A percentile compares a stretch with the other conserved stretches of the same genome.
Conservation (phyloP, 2,113 vertebrate species). For the Pteropus alecto region DNA sequence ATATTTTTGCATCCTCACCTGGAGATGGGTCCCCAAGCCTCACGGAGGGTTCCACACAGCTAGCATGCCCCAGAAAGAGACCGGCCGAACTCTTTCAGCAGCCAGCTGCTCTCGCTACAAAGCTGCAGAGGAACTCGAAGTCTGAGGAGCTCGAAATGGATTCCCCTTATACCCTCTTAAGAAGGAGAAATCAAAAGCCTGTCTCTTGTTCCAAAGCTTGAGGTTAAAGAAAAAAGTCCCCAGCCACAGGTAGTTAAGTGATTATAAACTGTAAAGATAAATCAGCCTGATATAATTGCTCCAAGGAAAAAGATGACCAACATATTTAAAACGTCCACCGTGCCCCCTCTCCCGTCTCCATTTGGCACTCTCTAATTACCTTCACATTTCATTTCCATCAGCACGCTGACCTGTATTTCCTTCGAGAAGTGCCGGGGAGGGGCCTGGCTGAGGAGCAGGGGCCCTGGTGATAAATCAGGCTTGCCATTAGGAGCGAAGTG, state of each 20-base stretch:
- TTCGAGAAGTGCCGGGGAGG: constrained; percentile 85
- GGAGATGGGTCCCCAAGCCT: not conserved
- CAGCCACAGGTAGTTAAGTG: constrained; percentile 89
- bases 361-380: constrained; percentile 94
- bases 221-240: constrained; percentile 82
- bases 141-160: constrained; percentile 73
- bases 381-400: constrained; percentile 95
- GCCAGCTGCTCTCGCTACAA: constrained; percentile 73
- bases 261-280: constrained; percentile 88
- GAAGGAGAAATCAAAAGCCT: constrained; percentile 75
- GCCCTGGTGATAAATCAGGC: constrained; percentile 91
- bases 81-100: constrained; percentile 44
- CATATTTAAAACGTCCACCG: constrained; percentile 87
- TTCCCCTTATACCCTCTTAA: constrained; percentile 77
- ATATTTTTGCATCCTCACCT: not conserved
- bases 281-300: constrained; percentile 89
- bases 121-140: constrained; percentile 76
- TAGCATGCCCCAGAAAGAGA: accelerated
- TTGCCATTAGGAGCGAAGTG: constrained; percentile 88
- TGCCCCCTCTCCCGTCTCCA: constrained; percentile 87
- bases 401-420: constrained; percentile 92
- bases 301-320: constrained; percentile 84
- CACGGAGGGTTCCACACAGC: no score
- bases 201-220: constrained; percentile 82
- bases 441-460: constrained; percentile 83